Base-by-base conservation (phyloP, 1,140 invertebrate species). In the Hyles vespertilio region DNA sequence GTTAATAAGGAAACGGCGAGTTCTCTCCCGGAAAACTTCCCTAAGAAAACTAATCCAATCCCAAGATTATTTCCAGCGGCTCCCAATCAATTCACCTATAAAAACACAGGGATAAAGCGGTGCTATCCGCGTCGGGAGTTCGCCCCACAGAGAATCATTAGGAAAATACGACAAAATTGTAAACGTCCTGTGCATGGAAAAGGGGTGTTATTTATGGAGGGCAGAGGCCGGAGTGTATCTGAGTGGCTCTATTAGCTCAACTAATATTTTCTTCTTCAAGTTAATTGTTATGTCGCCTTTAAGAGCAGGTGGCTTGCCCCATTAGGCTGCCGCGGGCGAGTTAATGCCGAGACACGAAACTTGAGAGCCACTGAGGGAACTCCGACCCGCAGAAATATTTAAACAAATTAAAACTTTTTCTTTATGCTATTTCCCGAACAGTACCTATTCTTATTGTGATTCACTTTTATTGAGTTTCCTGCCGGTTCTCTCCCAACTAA, bases 391-490 rank as follows among this genome's bases (percentile, higher is more conserved):
- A 73, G 77, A 86, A 87, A 85, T 87, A 83, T 87, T 88, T 88
- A 85, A 88, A 84, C 85, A 85, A 88, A 85, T 86, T 86, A 84
- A 86, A 87, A 88, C 75, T 84, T 88, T 85, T 80, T 73, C 79
- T 76, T 84, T 80, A 79, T 79, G 62, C 74, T 69, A 80, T 77
- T 82, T 83, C 72, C 69, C 65, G 72, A 74, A 79, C 63, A 72
- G 56, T 74, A 40, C 5, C 36, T 40, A 67, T 74, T 70, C 74
- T 82, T 78, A 79, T 81, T 82, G 70, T 80, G 81, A 84, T 79
- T 81, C 73, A 66, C 77, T 81, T 81, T 74, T 76, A 84, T 87
- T 78, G 71, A 79, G 75, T 81, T 84, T 76, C 50, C 74, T 70
- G 63, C 62, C 66, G 76, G 65, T 77, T 76, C 72, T 62, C 51